Base-by-base conservation (phyloP, 2,888 invertebrate genomes). In the Caenorhabditis angaria region DNA sequence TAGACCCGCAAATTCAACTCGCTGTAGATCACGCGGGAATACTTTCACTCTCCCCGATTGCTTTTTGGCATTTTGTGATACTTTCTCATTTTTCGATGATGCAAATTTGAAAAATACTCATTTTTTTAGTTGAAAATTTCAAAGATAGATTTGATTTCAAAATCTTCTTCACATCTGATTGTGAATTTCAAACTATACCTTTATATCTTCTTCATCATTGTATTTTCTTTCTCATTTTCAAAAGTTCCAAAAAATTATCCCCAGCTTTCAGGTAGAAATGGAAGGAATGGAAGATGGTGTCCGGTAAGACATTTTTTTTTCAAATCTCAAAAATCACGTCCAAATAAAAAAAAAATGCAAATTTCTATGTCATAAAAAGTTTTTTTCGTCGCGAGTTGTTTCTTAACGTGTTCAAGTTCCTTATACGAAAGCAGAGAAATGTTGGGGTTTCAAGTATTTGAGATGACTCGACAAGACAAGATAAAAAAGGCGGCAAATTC, bases 241-340 rank as follows among this genome's bases (percentile, higher is more conserved):
- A 57, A 41, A 54, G 14, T 41, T 54, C n/a, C 24, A 32, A n/a
- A n/a, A n/a, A n/a, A n/a, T n/a, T n/a, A n/a, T n/a, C n/a, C n/a
- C n/a, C n/a, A n/a, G n/a, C n/a, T 32, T 32, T 5, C 32, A 32
- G 32, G 20, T 10, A 56, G n/a, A 48, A 56, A 71, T 71, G 70
- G 65, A 59, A 59, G 70, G 70, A 66, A 71, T 71, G 70, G 70
- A 71, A 62, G 66, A 63, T 66, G 70, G 70, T 55, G 70, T 71
- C 51, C 65, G 70, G 70, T 71, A 50, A 41, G 60, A 24, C 18
- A n/a, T 8, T 32, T 28, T 25, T 24, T 41, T 27, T 3, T 25
- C 47, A 14, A 59, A 29, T 28, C 54, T 56, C 56, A 48, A 51
- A 61, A 41, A 64, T 25, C 41, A 41, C 50, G n/a, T n/a, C n/a